Evolutionary conservation across 2,113 vertebrate species (phyloP), one percentile per base, ranked within the genome.

Genomic region (Lepus europaeus): DNA sequence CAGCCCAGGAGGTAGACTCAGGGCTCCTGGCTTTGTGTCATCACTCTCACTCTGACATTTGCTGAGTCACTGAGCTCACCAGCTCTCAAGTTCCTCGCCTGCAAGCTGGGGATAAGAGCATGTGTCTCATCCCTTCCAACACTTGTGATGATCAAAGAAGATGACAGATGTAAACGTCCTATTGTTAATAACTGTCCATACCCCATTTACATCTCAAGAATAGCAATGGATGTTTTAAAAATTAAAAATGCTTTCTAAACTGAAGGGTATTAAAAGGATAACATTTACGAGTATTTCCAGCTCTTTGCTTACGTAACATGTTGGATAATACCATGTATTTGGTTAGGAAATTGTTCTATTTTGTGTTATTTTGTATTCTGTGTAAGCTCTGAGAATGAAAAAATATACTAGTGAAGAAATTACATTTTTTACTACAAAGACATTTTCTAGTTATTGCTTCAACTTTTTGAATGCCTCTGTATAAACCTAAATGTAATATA

Each of bases 21-120:
- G 22, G 23, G 0, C 36, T 79, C 33, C 82, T 25, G 80, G 10
- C 19, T n/a, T 63, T 23, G 0, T 1, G 6, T 59, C 51, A 31
- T 36, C 23, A 3, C 3, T 81, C 63, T n/a, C 53, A 0, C 19
- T 13, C 0, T n/a, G 76, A n/a, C 6, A 29, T 3, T 17, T 12
- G 4, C 0, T 14, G 39, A 39, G 25, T 70, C 20, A 16, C 20
- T 19, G 17, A 19, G 61, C 64, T 59, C 51, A 13, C 0, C 3
- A 68, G 31, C 29, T n/a, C 20, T 70, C 49, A 51, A 0, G 16
- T 33, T 63, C 68, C 51, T 12, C 3, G 19, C 49, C 45, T 23
- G 0, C 22, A 36, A 31, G 9, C 45, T 74, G 29, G 61, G 16
- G 16, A 77, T 25, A 33, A 36, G 31, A 27, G 4, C 11, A 4